Evolutionary conservation across 2,888 invertebrate genomes (phyloP).

Genomic region (Leptopilina drosophilae): DNA sequence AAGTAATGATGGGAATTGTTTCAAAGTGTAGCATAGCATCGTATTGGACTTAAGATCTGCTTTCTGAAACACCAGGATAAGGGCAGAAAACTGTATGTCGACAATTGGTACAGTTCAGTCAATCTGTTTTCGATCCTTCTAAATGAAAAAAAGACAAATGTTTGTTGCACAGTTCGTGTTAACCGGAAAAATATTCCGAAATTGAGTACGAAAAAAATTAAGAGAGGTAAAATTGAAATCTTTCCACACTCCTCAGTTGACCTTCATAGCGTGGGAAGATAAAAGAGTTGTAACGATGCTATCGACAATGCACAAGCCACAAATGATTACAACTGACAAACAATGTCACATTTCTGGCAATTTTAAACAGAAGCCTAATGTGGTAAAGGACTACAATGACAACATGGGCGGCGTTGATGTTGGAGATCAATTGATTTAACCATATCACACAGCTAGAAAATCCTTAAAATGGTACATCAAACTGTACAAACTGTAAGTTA

Average conservation of each 20-base stretch:
- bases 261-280: neutral
- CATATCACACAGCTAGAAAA: slow-evolving; percentile 11
- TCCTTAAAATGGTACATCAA: slow-evolving; percentile 6
- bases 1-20: neutral
- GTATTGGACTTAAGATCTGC: slow-evolving; percentile 1
- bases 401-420: neutral
- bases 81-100: no score
- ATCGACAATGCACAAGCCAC: slow-evolving; percentile 1
- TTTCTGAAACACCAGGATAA: neutral
- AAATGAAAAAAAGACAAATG: no score
- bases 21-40: neutral
- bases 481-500: no score
- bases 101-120: no score
- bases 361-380: slow-evolving; percentile 19
- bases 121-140: no score
- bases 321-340: neutral
- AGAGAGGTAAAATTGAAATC: neutral
- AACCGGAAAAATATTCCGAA: neutral
- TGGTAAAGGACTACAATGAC: neutral
- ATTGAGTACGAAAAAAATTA: neutral
- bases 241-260: slow-evolving; percentile 4
- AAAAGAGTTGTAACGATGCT: slow-evolving; percentile 11
- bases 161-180: no score
- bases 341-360: slow-evolving; percentile 12
- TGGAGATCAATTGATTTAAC: slow-evolving; percentile 15